Evolutionary conservation across 2,113 vertebrate genomes (phyloP).

Genomic region (Tetrax tetrax): DNA sequence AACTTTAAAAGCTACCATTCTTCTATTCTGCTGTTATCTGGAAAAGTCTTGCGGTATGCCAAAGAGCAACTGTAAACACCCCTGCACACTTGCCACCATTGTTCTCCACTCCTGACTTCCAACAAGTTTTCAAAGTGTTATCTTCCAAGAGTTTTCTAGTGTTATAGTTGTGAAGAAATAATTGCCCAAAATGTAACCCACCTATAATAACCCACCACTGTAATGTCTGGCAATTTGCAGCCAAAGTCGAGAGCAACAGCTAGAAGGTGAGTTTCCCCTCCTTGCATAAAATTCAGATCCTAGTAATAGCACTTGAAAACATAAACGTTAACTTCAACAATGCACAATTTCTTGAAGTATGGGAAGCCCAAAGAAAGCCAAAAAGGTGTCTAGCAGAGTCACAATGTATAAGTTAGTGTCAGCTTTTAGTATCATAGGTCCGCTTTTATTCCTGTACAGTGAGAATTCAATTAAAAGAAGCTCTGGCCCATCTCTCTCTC

Average conservation of each 20-base stretch:
- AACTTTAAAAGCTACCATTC: not conserved
- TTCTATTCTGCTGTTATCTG: not conserved
- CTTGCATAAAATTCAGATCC: not conserved
- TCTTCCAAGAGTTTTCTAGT: not conserved
- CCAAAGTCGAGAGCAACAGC: not conserved
- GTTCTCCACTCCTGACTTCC: not conserved
- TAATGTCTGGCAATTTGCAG: not conserved
- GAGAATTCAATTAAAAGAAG: not conserved
- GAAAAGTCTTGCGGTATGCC: not conserved
- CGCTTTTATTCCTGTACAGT: not conserved
- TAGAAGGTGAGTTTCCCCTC: not conserved
- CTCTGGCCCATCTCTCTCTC: not conserved
- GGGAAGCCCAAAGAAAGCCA: not conserved
- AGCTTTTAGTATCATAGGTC: not conserved
- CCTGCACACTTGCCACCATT: not conserved
- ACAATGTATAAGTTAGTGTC: not conserved
- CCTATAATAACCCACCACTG: not conserved
- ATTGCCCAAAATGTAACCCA: not conserved
- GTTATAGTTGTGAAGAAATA: not conserved
- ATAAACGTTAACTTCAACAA: not conserved
- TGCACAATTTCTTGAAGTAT: not conserved
- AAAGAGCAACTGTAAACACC: not conserved
- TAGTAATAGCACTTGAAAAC: not conserved
- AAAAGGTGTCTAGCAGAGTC: not conserved
- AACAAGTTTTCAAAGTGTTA: not conserved